phyloP scores from a whole-genome alignment of 1,140 invertebrate species.

The Drosophila quadrilineata region DNA sequence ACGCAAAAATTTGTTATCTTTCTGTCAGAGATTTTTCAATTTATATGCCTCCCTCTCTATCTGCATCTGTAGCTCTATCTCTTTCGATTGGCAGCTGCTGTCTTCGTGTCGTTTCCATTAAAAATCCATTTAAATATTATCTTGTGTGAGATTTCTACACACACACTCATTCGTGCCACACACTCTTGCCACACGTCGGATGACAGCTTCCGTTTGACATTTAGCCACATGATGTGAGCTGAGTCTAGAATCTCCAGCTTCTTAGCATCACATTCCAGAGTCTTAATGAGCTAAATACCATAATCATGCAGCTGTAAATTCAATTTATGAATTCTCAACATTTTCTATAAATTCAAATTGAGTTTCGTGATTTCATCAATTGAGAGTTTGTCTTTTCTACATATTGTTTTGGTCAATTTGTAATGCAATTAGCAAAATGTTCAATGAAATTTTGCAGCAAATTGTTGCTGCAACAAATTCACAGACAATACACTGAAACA shows the following conservation, averaged over 20 bases:
- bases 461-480: conserved; percentile 19
- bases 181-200: conserved; percentile 6
- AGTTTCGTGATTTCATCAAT: not conserved
- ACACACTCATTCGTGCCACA: too few species aligned
- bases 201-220: conserved; percentile 48
- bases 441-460: conserved; percentile 29
- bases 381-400: too few species aligned
- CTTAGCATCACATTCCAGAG: conserved; percentile 8
- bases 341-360: not conserved
- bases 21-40: conserved; percentile 17
- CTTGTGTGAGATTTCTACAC: conserved; percentile 34
- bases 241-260: too few species aligned
- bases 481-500: conserved; percentile 18
- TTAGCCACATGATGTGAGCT: conserved; percentile 45
- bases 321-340: not conserved
- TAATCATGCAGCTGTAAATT: conserved; percentile 18
- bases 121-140: conserved; percentile 69
- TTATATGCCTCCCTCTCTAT: not conserved
- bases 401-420: not conserved
- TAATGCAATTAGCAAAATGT: conserved; percentile 13
- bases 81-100: conserved; percentile 10
- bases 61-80: not conserved
- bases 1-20: conserved; percentile 29
- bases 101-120: conserved; percentile 53
- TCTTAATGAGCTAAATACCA: conserved; percentile 26